Evolutionary conservation across 2,888 invertebrate genomes (phyloP), one percentile per base, ranked within the genome.

Genomic region (Hypena proboscidalis): DNA sequence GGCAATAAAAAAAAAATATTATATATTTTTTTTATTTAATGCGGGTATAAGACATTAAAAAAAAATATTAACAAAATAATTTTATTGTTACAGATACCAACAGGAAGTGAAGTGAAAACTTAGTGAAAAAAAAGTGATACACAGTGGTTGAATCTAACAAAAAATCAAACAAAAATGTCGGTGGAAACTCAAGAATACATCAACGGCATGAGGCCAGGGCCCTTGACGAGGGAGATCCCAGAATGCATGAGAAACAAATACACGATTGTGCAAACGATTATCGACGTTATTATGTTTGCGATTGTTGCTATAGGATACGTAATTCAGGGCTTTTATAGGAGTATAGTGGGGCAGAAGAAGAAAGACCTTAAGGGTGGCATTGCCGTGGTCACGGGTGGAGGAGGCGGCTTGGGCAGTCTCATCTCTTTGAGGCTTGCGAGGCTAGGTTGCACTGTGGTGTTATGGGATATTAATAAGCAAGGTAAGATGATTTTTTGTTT

Each of bases 381-480:
- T 22, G 97, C 96, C 0, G 91, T 98, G 29, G 94, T 98, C 15
- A 98, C 98, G 0, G 98, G 98, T 0, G 97, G 97, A 9, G 98
- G 97, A 20, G 95, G 95, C 21, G 97, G 97, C 2, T 89, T 97
- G 8, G 97, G 97, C 3, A 92, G 97, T 54, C 92, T 97, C 35
- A 85, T 97, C 41, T 94, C 96, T 1, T 80, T 95, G 59, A 92
- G 95, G 61, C 91, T 97, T 31, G 95, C 96, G 10, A 92, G 95
- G 70, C 92, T 95, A 42, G 96, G 96, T 36, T 95, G 95, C 58
- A 94, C 93, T 51, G 93, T 98, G 39, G 94, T 98, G 22, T 90
- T 97, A 39, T 98, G 98, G 98, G 98, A 98, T 83, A 95, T 98
- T 60, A 96, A 97, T 76, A 92, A 94, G 76, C 90, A 93, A 85